These are phyloP conservation scores for Heliconius melpomene DNA, from an alignment of 1,140 invertebrate species.

Conservation along the genomic window DNA sequence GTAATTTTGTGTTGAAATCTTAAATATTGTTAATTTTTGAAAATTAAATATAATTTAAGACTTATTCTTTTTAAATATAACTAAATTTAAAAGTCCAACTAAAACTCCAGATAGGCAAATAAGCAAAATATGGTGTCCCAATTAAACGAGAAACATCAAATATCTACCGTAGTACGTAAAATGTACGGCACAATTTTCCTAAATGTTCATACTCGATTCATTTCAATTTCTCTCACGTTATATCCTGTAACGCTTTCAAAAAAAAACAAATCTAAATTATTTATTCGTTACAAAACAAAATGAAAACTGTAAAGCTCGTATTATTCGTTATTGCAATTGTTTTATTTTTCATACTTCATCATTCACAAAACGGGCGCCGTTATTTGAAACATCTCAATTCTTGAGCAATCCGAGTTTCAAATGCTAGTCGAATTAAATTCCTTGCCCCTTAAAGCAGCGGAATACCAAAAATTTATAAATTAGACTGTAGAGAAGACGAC, in stretches of 20 bases:
- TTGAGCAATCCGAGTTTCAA: slow-evolving; percentile 46
- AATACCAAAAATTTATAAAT: slow-evolving; percentile 41
- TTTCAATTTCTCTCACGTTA: background rate
- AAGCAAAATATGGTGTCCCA: no score
- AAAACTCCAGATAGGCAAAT: background rate
- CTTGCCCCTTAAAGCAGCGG: slow-evolving; percentile 37
- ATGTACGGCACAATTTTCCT: background rate
- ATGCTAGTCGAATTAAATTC: slow-evolving; percentile 53
- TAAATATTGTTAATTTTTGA: no score
- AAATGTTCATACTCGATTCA: background rate
- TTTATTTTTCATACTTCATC: slow-evolving; percentile 32
- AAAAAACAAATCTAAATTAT: background rate
- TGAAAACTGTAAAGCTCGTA: background rate
- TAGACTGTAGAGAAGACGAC: slow-evolving; percentile 31
- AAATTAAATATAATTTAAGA: background rate
- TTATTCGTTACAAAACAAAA: background rate
- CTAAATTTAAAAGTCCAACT: no score
- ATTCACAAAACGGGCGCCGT: slow-evolving; percentile 34
- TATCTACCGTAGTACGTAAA: background rate
- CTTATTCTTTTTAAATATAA: no score
- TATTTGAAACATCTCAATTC: slow-evolving; percentile 53
- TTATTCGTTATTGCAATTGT: slow-evolving; percentile 28
- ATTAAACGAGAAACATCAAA: no score
- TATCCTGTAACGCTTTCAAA: background rate
- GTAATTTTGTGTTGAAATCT: no score